Base-by-base conservation (phyloP, 1,140 invertebrate species). In the Steinernema khuongi region DNA sequence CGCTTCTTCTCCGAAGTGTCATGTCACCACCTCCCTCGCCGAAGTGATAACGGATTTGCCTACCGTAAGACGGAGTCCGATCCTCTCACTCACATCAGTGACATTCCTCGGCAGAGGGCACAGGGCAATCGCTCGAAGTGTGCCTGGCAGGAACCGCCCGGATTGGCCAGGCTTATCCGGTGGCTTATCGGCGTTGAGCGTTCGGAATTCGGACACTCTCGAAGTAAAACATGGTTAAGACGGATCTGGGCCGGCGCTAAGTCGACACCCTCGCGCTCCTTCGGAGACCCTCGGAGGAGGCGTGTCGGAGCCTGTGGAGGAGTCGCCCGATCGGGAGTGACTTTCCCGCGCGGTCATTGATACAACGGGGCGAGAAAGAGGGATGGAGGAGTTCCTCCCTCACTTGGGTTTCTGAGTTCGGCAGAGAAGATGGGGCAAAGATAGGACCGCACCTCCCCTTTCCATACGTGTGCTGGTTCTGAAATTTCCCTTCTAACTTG, bases 301-400 rank as follows among this genome's bases (percentile, higher is more conserved):
- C 50, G 50, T 60, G 50, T 14, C 50, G 7, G 4, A 22, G 50
- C 11, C 14, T 4, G 7, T 2, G 50, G 22, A 60, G 50, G 50
- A 60, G 50, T 26, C n/a, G 7, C n/a, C 36, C 7, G 22, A 60
- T 26, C 26, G 50, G 26, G 50, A 60, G 50, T 60, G 50, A 60
- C 50, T 60, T 60, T 60, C 50, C 50, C 50, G 50, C 50, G 50
- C 50, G 50, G 50, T 60, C 50, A 60, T 60, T 60, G 50, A 60
- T 60, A 60, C 50, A 60, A 60, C 11, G 11, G 26, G 50, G 50
- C 50, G 50, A 60, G 50, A 60, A 60, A 60, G 50, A 60, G 50
- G 50, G n/a, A n/a, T 22, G 4, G 22, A 2, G 50, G 50, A n/a
- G n/a, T n/a, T n/a, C n/a, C n/a, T n/a, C n/a, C n/a, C n/a, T n/a